These are phyloP conservation scores for Drosophila truncata DNA, from an alignment of 1,140 invertebrate species.

Conservation along the genomic window DNA sequence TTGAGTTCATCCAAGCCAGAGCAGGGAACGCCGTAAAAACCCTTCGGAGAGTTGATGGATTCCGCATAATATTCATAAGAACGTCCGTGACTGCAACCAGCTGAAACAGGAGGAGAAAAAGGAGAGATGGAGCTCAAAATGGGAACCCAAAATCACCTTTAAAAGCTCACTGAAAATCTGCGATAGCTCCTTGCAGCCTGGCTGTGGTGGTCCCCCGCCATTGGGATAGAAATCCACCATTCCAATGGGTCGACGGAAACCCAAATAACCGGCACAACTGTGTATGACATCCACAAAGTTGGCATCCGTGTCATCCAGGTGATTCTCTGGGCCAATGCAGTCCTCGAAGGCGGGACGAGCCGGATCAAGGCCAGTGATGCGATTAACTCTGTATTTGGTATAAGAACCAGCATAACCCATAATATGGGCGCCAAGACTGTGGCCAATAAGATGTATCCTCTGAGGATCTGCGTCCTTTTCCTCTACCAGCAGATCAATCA, in stretches of 20 bases:
- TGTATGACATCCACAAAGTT: constrained; percentile 93
- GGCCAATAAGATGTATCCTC: constrained; percentile 90
- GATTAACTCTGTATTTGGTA: constrained; percentile 86
- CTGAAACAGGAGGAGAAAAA: constrained; percentile 85
- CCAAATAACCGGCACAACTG: constrained; percentile 89
- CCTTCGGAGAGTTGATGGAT: constrained; percentile 87
- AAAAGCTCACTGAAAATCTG: constrained; percentile 86
- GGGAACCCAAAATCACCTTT: too few relatives aligned
- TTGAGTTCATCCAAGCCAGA: constrained; percentile 87
- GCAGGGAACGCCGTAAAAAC: constrained; percentile 88
- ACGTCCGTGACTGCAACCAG: constrained; percentile 91
- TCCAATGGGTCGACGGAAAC: constrained; percentile 88
- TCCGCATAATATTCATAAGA: constrained; percentile 89
- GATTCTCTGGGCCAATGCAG: constrained; percentile 86
- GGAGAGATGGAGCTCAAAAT: not conserved
- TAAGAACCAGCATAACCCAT: constrained; percentile 92
- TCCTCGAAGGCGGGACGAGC: constrained; percentile 90
- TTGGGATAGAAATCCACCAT: constrained; percentile 94
- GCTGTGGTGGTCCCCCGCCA: constrained; percentile 89
- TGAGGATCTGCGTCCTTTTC: constrained; percentile 86
- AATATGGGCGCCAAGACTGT: constrained; percentile 95
- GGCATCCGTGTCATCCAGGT: constrained; percentile 89
- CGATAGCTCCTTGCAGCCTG: constrained; percentile 89
- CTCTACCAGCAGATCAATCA: constrained; percentile 87
- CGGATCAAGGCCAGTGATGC: constrained; percentile 91